Evolutionary conservation across 2,797 vertebrate species (phyloP), one percentile per base, ranked within the genome.

Genomic region (Pterois miles): DNA sequence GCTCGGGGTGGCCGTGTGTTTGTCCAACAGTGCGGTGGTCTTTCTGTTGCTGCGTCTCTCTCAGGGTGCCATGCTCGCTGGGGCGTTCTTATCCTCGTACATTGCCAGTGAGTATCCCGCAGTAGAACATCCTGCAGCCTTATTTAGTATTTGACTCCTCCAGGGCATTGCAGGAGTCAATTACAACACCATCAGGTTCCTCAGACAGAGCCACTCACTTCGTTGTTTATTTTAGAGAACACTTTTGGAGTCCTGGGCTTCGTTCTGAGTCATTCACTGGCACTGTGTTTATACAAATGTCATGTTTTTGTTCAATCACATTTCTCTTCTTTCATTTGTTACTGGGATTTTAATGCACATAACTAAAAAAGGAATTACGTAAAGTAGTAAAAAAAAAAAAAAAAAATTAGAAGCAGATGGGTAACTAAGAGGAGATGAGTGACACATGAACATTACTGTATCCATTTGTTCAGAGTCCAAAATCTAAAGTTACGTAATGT

Each of bases 61-160:
- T 46, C 96, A 96, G 0, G 96, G 96, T 10, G 83, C 90, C 0
- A 70, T 86, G 14, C 93, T 98, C 68, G 96, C 96, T 0, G 97
- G 97, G 1, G 93, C 96, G 38, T 95, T 96, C 83, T 72, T 99
- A 0, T 92, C 96, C 40, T 95, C 97, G 2, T 98, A 96, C 4
- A 91, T 98, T 27, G 84, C 94, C n/a, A 92, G 96, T 96, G 81
- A 94, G 95, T 93, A 56, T 54, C 9, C 31, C 23, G 33, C 3
- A 0, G 20, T 27, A 6, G 4, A 29, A 25, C 20, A 33, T 70
- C 50, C 31, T 66, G 50, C 50, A 60, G 33, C 34, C 33, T 70
- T 40, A 23, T 72, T 78, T 33, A 50, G 54, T 38, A 65, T 46
- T 14, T 3, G 1, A 50, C 31, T 22, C 68, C 68, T 46, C 58